phyloP scores from a whole-genome alignment of 2,113 vertebrate genomes.

The Pungitius pungitius region DNA sequence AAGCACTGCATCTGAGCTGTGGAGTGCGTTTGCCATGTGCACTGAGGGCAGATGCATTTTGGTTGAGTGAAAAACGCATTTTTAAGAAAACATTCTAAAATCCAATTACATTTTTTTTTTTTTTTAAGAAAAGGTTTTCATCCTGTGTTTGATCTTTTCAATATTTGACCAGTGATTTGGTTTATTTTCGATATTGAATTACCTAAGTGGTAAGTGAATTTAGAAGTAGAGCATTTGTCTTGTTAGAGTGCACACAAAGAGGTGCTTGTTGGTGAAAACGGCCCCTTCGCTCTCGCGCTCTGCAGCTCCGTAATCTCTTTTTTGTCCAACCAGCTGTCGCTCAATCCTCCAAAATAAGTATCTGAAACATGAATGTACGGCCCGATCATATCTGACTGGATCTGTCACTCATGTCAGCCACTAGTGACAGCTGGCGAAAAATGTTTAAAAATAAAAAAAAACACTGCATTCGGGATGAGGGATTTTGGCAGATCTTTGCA shows the following conservation, averaged over 20 bases:
- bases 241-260: slow-evolving; percentile 46
- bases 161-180: neutral
- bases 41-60: slow-evolving; percentile 47
- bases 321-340: slow-evolving; percentile 55
- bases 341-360: slow-evolving; percentile 47
- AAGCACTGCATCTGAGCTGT: slow-evolving; percentile 48
- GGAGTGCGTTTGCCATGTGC: slow-evolving; percentile 29
- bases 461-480: slow-evolving; percentile 49
- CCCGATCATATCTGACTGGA: slow-evolving; percentile 48
- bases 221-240: neutral
- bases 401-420: slow-evolving; percentile 52
- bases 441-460: slow-evolving; percentile 52
- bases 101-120: slow-evolving; percentile 34
- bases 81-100: slow-evolving; percentile 7
- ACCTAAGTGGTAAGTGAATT: slow-evolving; percentile 6
- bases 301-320: slow-evolving; percentile 44
- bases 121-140: neutral
- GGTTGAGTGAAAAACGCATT: slow-evolving; percentile 34
- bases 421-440: slow-evolving; percentile 68
- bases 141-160: slow-evolving; percentile 3
- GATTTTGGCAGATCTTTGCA: slow-evolving; percentile 62
- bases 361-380: slow-evolving; percentile 43
- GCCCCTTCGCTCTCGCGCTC: slow-evolving; percentile 34
- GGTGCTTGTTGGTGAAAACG: slow-evolving; percentile 28
- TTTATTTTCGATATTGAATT: neutral